Evolutionary conservation across 2,797 vertebrate species (phyloP), one percentile per base, ranked within the genome.

Genomic region (Hydrolagus colliei): DNA sequence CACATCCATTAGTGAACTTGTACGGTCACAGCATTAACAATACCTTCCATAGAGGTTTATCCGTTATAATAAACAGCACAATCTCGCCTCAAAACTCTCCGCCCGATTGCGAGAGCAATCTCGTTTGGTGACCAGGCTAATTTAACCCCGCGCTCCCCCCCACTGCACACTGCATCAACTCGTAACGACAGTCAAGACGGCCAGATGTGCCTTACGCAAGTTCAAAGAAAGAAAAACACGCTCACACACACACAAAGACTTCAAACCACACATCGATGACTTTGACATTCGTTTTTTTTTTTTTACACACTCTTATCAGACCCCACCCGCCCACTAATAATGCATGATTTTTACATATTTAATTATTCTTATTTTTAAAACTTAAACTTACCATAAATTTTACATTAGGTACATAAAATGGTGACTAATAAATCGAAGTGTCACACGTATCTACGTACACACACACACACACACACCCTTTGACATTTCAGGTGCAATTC

Each of bases 321-420:
- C 88, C 90, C 92, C 27, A 27, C 27, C 27, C 27, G 27, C 27
- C 27, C 27, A 27, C 27, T 27, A 72, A 35, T 41, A n/a, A 90
- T 86, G 93, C 93, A 93, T 92, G 90, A 94, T 93, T 93, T 94
- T 27, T 27, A 27, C 27, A 27, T 27, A 27, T 27, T 27, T 27
- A 27, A 27, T 27, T 27, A 27, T 27, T 27, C 27, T 27, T 27
- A 27, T 27, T 27, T 27, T 27, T 27, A 27, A 27, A 27, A 27
- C 27, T 27, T 93, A 92, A 84, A 94, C 93, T 92, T 91, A 92
- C 93, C 91, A 95, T 94, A 96, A 95, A 94, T 95, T 94, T 95
- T 94, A 95, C 93, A 94, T 89, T 88, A 91, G 92, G 91, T 93
- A 95, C 93, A 95, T 92, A 92, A 91, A 92, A 94, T 87, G 89